Evolutionary conservation across 2,888 invertebrate species (phyloP).

Genomic region (Aelia acuminata): DNA sequence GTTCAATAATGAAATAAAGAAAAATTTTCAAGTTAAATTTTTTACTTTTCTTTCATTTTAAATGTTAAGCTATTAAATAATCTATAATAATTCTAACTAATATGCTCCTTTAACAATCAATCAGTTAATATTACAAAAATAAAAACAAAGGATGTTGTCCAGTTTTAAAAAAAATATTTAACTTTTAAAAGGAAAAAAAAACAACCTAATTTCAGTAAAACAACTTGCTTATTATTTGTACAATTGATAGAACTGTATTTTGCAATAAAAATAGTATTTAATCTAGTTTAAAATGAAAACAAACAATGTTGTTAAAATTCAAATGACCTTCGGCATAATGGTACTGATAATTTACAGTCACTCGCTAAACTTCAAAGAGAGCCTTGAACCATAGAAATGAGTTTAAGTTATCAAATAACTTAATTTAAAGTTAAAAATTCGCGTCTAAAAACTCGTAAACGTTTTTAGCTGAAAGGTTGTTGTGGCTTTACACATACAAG

Average conservation of each 20-base stretch:
- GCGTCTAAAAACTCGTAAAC: background rate
- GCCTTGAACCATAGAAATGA: background rate
- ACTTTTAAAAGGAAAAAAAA: too few species aligned
- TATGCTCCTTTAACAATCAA: too few species aligned
- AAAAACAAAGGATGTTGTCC: too few species aligned
- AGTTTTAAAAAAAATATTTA: too few species aligned
- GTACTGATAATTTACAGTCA: background rate
- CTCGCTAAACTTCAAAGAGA: background rate
- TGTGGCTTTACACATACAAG: conserved; percentile 93
- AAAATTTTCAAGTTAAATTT: too few species aligned
- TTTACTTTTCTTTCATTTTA: too few species aligned
- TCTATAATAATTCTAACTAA: too few species aligned
- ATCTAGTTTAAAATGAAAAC: background rate
- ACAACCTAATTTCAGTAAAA: background rate
- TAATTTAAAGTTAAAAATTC: background rate
- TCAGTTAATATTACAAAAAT: too few species aligned
- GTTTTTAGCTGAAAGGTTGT: conserved; percentile 69
- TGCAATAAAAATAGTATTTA: conserved; percentile 20
- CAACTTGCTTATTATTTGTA: background rate
- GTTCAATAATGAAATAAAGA: too few species aligned
- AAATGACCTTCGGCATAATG: background rate
- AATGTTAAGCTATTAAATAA: too few species aligned
- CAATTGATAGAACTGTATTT: background rate
- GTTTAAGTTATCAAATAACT: background rate
- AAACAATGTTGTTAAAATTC: background rate